These are phyloP conservation scores for Calyptomena viridis DNA, from an alignment of 2,113 vertebrate species.

Conservation along the genomic window DNA sequence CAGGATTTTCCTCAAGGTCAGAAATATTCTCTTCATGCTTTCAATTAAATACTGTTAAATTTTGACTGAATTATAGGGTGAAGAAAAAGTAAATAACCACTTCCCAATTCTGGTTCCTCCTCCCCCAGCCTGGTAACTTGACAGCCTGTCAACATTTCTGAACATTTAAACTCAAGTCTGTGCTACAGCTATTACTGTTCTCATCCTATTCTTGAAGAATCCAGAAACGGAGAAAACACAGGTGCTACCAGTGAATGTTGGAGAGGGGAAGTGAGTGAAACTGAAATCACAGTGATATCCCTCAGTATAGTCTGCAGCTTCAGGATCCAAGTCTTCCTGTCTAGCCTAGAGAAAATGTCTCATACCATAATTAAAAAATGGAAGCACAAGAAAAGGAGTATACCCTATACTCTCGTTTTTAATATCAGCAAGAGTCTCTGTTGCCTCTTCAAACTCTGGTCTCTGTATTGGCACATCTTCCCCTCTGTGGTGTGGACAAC, in stretches of 20 bases:
- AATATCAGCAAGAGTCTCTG: not conserved
- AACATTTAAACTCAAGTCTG: not conserved
- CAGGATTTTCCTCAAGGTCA: not conserved
- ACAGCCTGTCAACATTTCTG: not conserved
- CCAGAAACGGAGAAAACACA: not conserved
- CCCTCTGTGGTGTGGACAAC: not conserved
- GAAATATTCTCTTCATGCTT: not conserved
- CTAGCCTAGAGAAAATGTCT: not conserved
- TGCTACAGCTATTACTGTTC: not conserved
- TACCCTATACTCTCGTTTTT: not conserved
- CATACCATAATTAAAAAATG: not conserved
- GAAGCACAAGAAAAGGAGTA: not conserved
- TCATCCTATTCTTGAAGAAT: not conserved
- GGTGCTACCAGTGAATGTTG: not conserved
- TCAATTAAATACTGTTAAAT: not conserved
- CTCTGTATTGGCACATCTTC: not conserved
- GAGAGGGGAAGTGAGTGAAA: not conserved
- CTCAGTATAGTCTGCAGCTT: not conserved
- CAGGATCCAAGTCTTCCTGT: not conserved
- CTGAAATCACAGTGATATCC: not conserved
- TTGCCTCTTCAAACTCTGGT: not conserved
- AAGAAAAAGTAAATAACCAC: constrained; percentile 13
- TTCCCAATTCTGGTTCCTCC: not conserved
- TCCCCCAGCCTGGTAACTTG: not conserved
- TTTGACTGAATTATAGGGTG: not conserved